Base-by-base conservation (phyloP, 2,888 invertebrate genomes). In the Apomyelois bistriatella region DNA sequence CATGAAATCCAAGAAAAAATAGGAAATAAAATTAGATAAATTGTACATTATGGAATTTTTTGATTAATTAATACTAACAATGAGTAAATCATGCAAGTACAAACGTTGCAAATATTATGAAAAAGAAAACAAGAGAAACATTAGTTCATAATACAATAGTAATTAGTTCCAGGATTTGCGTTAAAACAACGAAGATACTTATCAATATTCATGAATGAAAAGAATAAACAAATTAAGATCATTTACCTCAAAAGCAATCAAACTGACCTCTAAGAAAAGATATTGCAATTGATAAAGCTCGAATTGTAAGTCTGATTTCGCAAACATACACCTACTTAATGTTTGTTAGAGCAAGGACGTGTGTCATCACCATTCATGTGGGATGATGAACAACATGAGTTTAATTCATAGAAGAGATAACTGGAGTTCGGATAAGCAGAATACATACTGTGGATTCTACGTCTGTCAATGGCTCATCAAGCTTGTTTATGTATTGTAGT, bases 321-420 rank as follows among this genome's bases (percentile, higher is more conserved):
- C 36, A 55, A 53, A 13, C 38, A 36, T 38, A 50, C 52, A 46
- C 37, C 53, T 41, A 55, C 50, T 43, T 48, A n/a, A 41, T 13
- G 38, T 43, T 17, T 15, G 37, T 50, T 48, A 37, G 28, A 36
- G 28, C 50, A 40, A 52, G 37, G 22, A 32, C 36, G 49, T 54
- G 40, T 46, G 46, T 46, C 46, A 32, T 35, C 48, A 38, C 50
- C 53, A 48, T 35, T 38, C n/a, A 28, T 52, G 57, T 57, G 54
- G 57, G 57, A 38, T 51, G 55, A 3, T 52, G 48, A 53, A 36
- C 47, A 10, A 51, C 36, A 36, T 42, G 17, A 15, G 35, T 17
- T 37, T 54, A 65, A 56, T 66, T 66, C 64, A 41, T 22, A 41
- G 61, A 62, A 66, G 17, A 51, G 65, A 68, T 66, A 61, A 61